A percentile compares a stretch with the other conserved stretches of the same genome.
Evolutionary conservation across 2,888 invertebrate species (phyloP).

Genomic region (Cryptocheilus praepositus): DNA sequence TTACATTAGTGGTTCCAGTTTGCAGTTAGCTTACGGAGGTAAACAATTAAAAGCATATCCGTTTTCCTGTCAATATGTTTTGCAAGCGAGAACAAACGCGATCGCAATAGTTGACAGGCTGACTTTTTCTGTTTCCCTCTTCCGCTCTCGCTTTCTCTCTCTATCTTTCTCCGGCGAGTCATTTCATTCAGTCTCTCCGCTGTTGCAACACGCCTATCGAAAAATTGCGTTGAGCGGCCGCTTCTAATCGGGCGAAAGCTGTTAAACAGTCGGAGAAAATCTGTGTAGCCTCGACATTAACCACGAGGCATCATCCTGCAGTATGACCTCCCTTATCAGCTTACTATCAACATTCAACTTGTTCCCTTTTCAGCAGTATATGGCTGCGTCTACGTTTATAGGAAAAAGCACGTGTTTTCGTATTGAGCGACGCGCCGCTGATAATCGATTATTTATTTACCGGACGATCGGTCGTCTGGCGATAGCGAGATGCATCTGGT

Average conservation of each 20-base stretch:
- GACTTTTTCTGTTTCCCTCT: not conserved
- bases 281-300: slow-evolving; percentile 53
- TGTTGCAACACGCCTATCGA: not conserved
- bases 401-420: slow-evolving; percentile 32
- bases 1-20: no score
- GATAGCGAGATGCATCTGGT: slow-evolving; percentile 8
- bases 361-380: slow-evolving; percentile 30
- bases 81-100: not conserved
- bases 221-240: not conserved
- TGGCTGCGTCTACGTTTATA: slow-evolving; percentile 23
- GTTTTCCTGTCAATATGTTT: no score
- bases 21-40: no score
- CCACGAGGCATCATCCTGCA: slow-evolving; percentile 40
- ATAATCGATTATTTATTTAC: slow-evolving; percentile 20
- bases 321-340: slow-evolving; percentile 60
- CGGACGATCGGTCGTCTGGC: not conserved
- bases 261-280: slow-evolving; percentile 7
- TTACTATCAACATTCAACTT: slow-evolving; percentile 24
- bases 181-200: not conserved
- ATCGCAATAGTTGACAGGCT: not conserved
- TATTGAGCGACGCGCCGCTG: not conserved
- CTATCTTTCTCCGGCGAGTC: not conserved
- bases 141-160: not conserved
- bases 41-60: no score
- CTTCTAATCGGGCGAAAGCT: slow-evolving; percentile 4